Percentiles rank a stretch among this genome's conserved stretches.
Conservation (phyloP, 2,113 vertebrate species). For the Cnemophilus loriae region DNA sequence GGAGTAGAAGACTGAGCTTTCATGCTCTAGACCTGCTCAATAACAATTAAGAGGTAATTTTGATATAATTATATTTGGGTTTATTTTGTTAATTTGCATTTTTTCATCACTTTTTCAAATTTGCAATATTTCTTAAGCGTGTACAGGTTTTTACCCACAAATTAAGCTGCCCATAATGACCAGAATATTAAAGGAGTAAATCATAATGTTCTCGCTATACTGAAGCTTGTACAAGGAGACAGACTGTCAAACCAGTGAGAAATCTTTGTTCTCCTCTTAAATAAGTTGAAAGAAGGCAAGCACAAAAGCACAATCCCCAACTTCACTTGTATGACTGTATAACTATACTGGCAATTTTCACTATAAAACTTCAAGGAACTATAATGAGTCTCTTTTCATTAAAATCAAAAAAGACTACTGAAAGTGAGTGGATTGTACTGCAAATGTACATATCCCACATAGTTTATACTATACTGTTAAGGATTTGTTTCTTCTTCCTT, state of each 20-base stretch:
- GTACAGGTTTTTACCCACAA: not conserved
- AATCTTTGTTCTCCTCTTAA: not conserved
- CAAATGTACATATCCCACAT: not conserved
- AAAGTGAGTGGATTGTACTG: not conserved
- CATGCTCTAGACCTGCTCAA: not conserved
- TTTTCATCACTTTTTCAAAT: not conserved
- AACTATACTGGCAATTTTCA: not conserved
- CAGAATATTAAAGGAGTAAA: not conserved
- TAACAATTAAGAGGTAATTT: not conserved
- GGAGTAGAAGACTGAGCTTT: not conserved
- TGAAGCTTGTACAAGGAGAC: not conserved
- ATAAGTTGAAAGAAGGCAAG: not conserved
- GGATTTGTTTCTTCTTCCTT: not conserved
- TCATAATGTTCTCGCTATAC: not conserved
- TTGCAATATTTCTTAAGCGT: not conserved
- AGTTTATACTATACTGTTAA: not conserved
- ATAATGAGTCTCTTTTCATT: not conserved
- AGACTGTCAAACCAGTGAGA: not conserved
- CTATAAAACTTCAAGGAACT: not conserved
- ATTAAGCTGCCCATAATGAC: not conserved
- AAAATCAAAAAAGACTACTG: not conserved
- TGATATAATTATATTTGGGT: not conserved
- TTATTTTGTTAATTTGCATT: not conserved
- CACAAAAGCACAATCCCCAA: not conserved
- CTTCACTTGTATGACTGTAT: not conserved